Evolutionary conservation across 1,140 invertebrate species (phyloP), one percentile per base, ranked within the genome.

Genomic region (Ostrea edulis): DNA sequence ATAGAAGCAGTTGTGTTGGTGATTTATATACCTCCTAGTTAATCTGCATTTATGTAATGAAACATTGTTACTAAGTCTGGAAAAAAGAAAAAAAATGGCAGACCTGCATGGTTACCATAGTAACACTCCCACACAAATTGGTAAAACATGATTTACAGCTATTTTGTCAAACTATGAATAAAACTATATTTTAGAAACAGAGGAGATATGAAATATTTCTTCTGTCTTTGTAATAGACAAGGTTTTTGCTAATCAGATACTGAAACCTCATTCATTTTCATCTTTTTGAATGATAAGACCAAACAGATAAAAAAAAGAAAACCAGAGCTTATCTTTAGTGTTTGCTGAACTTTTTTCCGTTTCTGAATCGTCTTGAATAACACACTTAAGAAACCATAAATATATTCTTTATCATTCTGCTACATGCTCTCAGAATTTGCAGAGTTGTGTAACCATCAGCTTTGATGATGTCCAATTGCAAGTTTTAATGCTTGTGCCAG

Each of bases 1-100:
- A 98, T 97, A 58, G 25, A 9, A 35, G 22, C 22, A 14, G n/a
- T 62, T 62, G 17, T 62, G 55, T 62, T 20, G 8, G 17, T 62
- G 55, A 62, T 20, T n/a, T 44, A 14, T 5, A 14, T 62, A 62
- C 0, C 2, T 25, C 25, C 25, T 25, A 77, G 68, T 25, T 44
- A 12, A 77, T 77, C 29, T 29, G 29, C 29, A 29, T 77, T 29
- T 4, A 29, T 77, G 25, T 22, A 29, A 77, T 35, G 29, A 77
- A 71, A 77, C 68, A 77, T 29, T 25, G 68, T 29, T 8, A 77
- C 29, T 62, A 62, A 62, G 55, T 29, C 68, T 22, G 22, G 29
- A 14, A 12, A 11, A 29, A 35, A 77, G 29, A 77, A 35, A 77
- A 25, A 62, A 62, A 20, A 77, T 29, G 25, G 25, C 22, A 77